Conservation (phyloP, 1,140 invertebrate genomes). For the Chironomus striatipennis region DNA sequence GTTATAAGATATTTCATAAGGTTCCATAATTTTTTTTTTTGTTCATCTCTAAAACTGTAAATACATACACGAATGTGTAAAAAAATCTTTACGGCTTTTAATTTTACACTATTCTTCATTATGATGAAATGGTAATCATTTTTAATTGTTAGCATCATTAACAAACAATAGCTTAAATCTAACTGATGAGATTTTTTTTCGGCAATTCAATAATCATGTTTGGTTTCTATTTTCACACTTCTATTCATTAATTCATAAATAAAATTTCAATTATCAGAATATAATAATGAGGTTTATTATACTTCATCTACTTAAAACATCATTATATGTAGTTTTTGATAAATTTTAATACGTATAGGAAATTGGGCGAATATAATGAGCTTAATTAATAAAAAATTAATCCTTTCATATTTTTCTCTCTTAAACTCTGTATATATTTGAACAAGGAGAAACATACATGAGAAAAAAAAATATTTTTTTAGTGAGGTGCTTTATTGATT, state of each 20-base stretch:
- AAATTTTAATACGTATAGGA: background rate
- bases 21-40: too few relatives aligned
- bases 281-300: conserved; percentile 20
- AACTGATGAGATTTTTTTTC: background rate
- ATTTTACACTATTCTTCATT: background rate
- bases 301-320: background rate
- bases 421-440: too few relatives aligned
- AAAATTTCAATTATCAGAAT: conserved; percentile 7
- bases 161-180: background rate
- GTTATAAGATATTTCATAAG: background rate
- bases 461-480: too few relatives aligned
- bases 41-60: background rate
- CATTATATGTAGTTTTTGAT: background rate
- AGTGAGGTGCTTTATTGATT: too few relatives aligned
- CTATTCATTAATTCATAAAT: background rate
- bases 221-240: background rate
- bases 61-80: background rate
- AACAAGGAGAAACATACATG: too few relatives aligned
- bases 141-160: conserved; percentile 16
- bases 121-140: conserved; percentile 14
- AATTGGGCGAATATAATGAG: background rate
- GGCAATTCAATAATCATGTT: conserved; percentile 3
- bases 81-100: background rate
- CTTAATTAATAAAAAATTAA: conserved; percentile 22
- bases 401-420: background rate